These are phyloP conservation scores for Temnothorax unifasciatus DNA, from an alignment of 2,888 invertebrate species.

Conservation along the genomic window DNA sequence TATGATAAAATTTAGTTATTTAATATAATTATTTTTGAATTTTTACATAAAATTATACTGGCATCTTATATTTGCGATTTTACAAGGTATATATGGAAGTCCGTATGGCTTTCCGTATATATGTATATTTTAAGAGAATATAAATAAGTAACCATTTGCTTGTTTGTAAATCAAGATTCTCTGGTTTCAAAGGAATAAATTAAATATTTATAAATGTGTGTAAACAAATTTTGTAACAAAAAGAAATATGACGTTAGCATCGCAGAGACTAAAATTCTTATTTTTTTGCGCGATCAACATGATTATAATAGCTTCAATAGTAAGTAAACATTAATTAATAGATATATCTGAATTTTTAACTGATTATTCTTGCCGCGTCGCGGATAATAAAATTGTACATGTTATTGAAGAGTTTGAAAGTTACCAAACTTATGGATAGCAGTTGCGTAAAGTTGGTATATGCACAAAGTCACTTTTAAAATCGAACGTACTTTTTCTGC, in stretches of 20 bases:
- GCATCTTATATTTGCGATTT: background rate
- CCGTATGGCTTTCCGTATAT: background rate
- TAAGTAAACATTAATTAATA: background rate
- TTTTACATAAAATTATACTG: background rate
- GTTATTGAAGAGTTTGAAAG: constrained; percentile 15
- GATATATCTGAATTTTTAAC: constrained; percentile 19
- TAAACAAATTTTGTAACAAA: background rate
- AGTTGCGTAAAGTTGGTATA: constrained; percentile 6
- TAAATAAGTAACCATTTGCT: background rate
- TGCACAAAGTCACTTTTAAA: constrained; percentile 21
- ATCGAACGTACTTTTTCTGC: constrained; percentile 25
- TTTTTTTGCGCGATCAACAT: background rate
- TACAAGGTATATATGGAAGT: background rate
- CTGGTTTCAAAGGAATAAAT: background rate
- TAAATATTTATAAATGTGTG: constrained; percentile 4
- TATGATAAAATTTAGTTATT: background rate
- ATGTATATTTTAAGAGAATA: background rate
- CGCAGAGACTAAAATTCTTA: background rate
- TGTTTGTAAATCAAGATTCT: background rate
- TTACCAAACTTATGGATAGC: constrained; percentile 23
- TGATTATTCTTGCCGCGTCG: background rate
- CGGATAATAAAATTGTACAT: constrained; percentile 17
- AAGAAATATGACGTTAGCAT: background rate
- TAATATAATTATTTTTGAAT: background rate
- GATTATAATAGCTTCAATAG: constrained; percentile 1